phyloP scores from a whole-genome alignment of 2,113 vertebrate genomes.

The Cepphus grylle region DNA sequence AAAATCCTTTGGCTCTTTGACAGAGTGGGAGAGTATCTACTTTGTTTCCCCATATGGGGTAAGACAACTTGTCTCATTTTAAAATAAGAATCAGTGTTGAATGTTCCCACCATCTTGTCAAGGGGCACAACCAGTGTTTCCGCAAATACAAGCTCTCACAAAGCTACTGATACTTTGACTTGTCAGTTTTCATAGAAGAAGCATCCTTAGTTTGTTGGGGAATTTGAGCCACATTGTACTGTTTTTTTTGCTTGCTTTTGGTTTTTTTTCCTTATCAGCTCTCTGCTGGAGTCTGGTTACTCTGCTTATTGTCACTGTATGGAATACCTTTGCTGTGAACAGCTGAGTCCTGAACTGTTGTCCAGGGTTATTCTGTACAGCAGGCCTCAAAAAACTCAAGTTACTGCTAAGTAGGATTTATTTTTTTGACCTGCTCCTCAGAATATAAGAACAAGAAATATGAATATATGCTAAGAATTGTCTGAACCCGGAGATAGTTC shows the following conservation, averaged over 20 bases:
- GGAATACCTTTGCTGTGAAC: not conserved
- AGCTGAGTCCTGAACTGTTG: not conserved
- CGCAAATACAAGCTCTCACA: not conserved
- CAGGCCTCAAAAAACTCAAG: not conserved
- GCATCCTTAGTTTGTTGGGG: not conserved
- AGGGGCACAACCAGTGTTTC: not conserved
- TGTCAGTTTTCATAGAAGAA: not conserved
- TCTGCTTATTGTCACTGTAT: not conserved
- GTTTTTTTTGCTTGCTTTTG: not conserved
- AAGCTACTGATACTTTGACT: not conserved
- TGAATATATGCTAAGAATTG: not conserved
- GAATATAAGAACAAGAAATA: not conserved
- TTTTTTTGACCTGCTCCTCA: not conserved
- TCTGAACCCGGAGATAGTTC: not conserved
- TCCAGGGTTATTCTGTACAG: not conserved
- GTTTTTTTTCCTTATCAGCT: not conserved
- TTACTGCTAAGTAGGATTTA: not conserved
- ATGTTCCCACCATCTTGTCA: not conserved
- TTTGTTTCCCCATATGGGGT: not conserved
- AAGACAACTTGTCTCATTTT: not conserved
- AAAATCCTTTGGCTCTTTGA: not conserved
- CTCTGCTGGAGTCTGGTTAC: not conserved
- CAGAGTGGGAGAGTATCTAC: not conserved
- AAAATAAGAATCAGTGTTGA: not conserved
- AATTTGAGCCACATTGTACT: not conserved